Evolutionary conservation across 37 sponge, comb jelly and placozoan genomes (phyloP), one percentile per base, ranked within the genome.

Genomic region (Cliona cf. orientalis): DNA sequence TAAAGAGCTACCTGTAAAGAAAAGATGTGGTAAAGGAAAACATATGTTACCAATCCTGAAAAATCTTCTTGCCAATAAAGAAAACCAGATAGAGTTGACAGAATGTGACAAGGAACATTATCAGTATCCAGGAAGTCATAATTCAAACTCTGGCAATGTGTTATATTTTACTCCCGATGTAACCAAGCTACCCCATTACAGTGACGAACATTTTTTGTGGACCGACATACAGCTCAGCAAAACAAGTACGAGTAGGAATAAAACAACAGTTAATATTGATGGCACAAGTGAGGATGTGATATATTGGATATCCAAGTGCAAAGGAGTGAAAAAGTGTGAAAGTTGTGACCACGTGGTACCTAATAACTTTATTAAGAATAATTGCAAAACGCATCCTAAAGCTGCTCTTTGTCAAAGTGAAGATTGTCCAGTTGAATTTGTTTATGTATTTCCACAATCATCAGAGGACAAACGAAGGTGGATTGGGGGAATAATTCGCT

Each of bases 11-110:
- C n/a, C n/a, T n/a, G n/a, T n/a, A n/a, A n/a, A n/a, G n/a, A n/a
- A n/a, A n/a, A n/a, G n/a, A n/a, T n/a, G n/a, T 72, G 73, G 73
- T 31, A 72, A 72, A 72, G 73, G 73, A 44, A 44, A 25, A 42
- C n/a, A 41, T n/a, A 41, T 44, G 25, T 53, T 72, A 41, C 23
- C 34, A 5, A n/a, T 72, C 42, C 28, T 44, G 23, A 41, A 53
- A 43, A 41, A 72, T 25, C 22, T 72, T 46, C n/a, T 72, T 26
- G 21, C 46, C 21, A 25, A 42, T 5, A 28, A 42, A 43, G 73
- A 72, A 43, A 72, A 72, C 26, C 44, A 53, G 73, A 72, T 45
- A 72, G 25, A 46, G 44, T 32, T 72, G n/a, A 44, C 49, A 45
- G 44, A n/a, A n/a, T n/a, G n/a, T n/a, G n/a, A 44, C 46, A 72